Evolutionary conservation across 2,888 invertebrate genomes (phyloP).

Genomic region (Drosophila longiperda): DNA sequence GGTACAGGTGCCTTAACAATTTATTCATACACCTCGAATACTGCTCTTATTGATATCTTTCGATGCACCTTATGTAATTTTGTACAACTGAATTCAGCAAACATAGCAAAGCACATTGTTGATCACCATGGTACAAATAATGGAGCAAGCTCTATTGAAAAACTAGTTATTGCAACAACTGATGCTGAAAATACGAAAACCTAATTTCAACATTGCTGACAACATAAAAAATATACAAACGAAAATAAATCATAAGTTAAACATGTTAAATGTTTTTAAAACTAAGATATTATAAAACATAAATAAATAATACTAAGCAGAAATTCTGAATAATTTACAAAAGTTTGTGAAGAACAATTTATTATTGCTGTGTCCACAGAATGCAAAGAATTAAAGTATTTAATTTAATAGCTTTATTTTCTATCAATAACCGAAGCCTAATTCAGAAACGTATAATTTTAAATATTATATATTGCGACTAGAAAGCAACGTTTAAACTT

Average conservation of each 20-base stretch:
- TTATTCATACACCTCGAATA: conserved; percentile 10
- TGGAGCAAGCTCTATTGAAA: conserved; percentile 4
- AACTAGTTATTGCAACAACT: conserved; percentile 17
- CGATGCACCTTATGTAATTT: conserved; percentile 32
- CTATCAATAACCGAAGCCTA: not conserved
- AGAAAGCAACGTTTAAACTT: not conserved
- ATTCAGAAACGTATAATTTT: not conserved
- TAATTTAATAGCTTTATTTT: not conserved
- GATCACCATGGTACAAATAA: conserved; percentile 20
- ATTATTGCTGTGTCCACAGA: not conserved
- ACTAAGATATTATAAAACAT: not conserved
- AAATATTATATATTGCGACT: not conserved
- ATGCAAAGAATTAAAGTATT: not conserved
- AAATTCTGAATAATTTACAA: not conserved
- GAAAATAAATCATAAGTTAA: not conserved
- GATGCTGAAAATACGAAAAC: not conserved
- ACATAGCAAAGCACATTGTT: conserved; percentile 20
- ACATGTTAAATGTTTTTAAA: not conserved
- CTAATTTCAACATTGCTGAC: not conserved
- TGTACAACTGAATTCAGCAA: conserved; percentile 32
- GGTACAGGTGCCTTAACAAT: not conserved
- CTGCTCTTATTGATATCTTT: conserved; percentile 13
- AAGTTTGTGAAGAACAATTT: not conserved
- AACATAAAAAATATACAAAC: not conserved
- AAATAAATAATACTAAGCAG: not conserved